These are phyloP conservation scores for Synaphobranchus kaupii DNA, from an alignment of 2,797 vertebrate genomes.

Conservation along the genomic window DNA sequence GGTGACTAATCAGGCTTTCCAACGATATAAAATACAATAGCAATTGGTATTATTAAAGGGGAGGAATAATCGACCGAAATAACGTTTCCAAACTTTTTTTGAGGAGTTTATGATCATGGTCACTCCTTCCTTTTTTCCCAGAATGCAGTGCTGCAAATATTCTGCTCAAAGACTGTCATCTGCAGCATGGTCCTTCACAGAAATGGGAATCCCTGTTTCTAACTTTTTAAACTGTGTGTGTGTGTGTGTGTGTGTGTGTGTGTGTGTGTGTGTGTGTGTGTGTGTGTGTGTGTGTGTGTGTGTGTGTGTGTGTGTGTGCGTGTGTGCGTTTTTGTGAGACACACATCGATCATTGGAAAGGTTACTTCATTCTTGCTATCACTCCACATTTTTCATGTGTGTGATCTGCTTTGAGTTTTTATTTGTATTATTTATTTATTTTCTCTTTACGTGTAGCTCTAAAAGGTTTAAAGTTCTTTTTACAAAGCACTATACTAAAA, in stretches of 20 bases:
- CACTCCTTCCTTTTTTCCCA: background rate
- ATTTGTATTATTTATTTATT: background rate
- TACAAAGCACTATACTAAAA: background rate
- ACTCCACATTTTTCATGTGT: background rate
- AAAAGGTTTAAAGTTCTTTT: background rate
- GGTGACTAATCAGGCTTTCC: no score
- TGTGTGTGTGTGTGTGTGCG: no score
- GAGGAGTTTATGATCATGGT: background rate
- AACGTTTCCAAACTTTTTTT: no score
- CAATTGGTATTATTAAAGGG: no score
- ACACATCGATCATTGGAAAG: background rate
- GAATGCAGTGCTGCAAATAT: background rate
- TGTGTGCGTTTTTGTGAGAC: background rate
- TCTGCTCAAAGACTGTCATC: background rate
- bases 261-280: no score
- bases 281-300: no score
- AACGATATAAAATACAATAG: no score
- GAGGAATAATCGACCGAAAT: no score
- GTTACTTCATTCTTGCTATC: background rate
- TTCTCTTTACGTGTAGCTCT: background rate
- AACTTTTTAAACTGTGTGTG: background rate
- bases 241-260: background rate
- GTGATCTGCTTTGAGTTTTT: background rate
- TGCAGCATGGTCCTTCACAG: background rate
- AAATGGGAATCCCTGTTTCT: background rate